These are phyloP conservation scores for Charanyca ferruginea DNA, from an alignment of 2,888 invertebrate genomes.

Conservation along the genomic window DNA sequence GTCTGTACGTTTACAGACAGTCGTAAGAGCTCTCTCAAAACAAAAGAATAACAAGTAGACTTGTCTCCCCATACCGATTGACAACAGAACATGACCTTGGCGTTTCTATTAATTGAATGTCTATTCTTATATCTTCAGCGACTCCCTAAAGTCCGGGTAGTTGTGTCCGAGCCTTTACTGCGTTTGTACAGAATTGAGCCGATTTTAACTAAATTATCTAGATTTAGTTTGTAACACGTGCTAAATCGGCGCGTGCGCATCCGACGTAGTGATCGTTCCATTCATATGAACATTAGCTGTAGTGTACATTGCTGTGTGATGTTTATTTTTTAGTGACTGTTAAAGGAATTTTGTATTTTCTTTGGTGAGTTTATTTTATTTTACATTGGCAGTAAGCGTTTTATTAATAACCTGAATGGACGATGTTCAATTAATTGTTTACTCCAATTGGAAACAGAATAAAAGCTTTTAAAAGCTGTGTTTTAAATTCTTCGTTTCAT, in stretches of 20 bases:
- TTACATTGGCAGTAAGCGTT: neutral
- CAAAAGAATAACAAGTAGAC: constrained; percentile 29
- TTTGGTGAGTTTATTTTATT: constrained; percentile 38
- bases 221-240: constrained; percentile 56
- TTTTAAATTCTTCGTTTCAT: neutral
- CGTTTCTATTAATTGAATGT: constrained; percentile 59
- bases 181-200: constrained; percentile 48
- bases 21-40: constrained; percentile 7
- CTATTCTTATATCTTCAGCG: constrained; percentile 53
- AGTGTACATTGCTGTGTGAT: constrained; percentile 17
- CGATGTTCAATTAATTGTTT: neutral
- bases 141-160: constrained; percentile 49
- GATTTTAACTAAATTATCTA: constrained; percentile 45
- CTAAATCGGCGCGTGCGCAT: constrained; percentile 42
- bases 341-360: neutral
- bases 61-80: constrained; percentile 29
- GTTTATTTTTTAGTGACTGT: constrained; percentile 14
- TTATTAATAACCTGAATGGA: neutral
- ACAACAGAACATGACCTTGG: constrained; percentile 45
- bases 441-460: neutral
- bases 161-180: constrained; percentile 51
- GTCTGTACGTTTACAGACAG: neutral
- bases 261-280: constrained; percentile 29
- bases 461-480: neutral
- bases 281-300: constrained; percentile 34